A percentile compares a stretch with the other conserved stretches of the same genome.
phyloP scores from a whole-genome alignment of 2,797 vertebrate genomes.

The Pseudochaenichthys georgianus region DNA sequence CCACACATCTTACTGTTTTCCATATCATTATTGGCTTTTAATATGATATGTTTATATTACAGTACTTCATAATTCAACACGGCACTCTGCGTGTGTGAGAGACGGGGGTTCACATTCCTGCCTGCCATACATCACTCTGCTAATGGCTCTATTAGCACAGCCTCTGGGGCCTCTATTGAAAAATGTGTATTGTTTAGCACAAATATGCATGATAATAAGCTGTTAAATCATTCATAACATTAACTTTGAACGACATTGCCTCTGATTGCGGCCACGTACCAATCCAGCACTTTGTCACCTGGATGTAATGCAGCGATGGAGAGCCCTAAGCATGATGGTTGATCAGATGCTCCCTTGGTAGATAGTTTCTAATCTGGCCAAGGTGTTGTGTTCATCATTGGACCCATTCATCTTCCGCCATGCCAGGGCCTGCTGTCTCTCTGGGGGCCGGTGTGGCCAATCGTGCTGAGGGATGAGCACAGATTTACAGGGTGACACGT shows the following conservation, averaged over 20 bases:
- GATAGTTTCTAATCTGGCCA: conserved; percentile 83
- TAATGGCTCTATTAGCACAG: conserved; percentile 87
- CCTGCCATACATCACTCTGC: conserved; percentile 79
- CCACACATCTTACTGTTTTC: conserved; percentile 39
- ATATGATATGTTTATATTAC: conserved; percentile 56
- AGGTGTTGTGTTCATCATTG: conserved; percentile 86
- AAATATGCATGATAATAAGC: conserved; percentile 86
- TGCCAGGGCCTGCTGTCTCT: conserved; percentile 84
- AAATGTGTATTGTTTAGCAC: conserved; percentile 86
- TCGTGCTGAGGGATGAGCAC: conserved; percentile 86
- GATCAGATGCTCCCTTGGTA: conserved; percentile 78
- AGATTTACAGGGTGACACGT: conserved; percentile 85
- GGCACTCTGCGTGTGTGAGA: conserved; percentile 33
- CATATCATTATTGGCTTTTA: conserved; percentile 44
- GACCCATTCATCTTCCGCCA: conserved; percentile 84
- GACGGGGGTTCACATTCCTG: conserved; percentile 81
- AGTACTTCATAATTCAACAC: conserved; percentile 52
- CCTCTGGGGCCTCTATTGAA: conserved; percentile 80
- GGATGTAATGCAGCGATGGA: conserved; percentile 61
- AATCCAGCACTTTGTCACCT: conserved; percentile 73
- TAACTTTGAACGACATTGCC: conserved; percentile 89
- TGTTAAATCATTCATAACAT: conserved; percentile 86
- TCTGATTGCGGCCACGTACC: conserved; percentile 63
- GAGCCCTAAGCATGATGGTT: conserved; percentile 75
- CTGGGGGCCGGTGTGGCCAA: conserved; percentile 80